phyloP scores from a whole-genome alignment of 2,113 vertebrate species.

The Solenodon paradoxus region DNA sequence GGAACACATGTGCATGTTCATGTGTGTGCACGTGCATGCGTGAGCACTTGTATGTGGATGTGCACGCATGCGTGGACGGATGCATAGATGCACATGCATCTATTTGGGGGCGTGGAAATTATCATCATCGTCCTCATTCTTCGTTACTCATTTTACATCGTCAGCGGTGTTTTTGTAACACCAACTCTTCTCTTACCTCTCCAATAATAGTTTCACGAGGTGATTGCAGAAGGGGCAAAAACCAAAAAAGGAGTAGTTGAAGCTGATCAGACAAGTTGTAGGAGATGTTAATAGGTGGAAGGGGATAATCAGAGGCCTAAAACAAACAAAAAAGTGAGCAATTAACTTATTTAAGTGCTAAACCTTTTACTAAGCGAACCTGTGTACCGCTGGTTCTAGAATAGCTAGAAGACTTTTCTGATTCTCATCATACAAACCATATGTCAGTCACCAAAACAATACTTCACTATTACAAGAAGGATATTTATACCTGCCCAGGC shows the following conservation, averaged over 20 bases:
- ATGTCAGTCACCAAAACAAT: neutral
- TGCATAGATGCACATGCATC: neutral
- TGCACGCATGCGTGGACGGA: neutral
- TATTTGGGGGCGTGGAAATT: neutral
- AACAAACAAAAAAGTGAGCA: neutral
- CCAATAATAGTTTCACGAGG: neutral
- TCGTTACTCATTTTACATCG: neutral
- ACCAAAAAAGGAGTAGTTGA: neutral
- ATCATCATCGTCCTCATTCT: neutral
- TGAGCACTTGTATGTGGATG: neutral
- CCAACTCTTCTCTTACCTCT: neutral
- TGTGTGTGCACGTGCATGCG: accelerated
- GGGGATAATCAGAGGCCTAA: neutral
- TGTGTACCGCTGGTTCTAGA: neutral
- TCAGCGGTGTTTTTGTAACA: neutral
- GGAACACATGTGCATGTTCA: neutral
- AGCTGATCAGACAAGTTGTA: neutral
- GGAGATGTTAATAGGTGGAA: neutral
- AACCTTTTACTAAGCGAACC: neutral
- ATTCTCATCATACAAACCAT: neutral
- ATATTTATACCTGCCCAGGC: neutral
- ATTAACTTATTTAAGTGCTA: neutral
- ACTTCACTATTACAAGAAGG: neutral
- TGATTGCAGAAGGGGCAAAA: neutral
- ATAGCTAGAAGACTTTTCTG: no score